Evolutionary conservation across 2,888 invertebrate genomes (phyloP), one percentile per base, ranked within the genome.

Genomic region (Oscheius myriophilus): DNA sequence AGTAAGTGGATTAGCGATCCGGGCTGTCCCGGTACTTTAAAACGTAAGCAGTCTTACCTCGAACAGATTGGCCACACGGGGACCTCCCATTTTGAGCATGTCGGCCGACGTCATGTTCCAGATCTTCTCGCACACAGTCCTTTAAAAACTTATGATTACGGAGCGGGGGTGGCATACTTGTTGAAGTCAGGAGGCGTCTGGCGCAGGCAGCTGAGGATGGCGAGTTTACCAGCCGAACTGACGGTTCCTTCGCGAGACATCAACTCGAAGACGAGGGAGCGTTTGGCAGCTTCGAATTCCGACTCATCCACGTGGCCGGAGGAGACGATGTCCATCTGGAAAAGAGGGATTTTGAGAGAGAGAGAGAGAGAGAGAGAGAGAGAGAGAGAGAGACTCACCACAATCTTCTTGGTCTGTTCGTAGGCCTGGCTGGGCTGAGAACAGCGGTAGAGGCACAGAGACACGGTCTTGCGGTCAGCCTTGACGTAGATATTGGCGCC

Each of bases 251-350:
- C 93, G 76, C 91, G 89, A 80, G 92, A 92, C 71, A 95, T 92
- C 61, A 93, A 91, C 85, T 93, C 92, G 87, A 92, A 95, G 73
- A 94, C 91, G n/a, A 93, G 90, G 18, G 93, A 93, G 85, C 93
- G 92, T 84, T 91, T 92, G 0, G 94, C 94, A 0, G 93, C 92
- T 80, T 92, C 92, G 81, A 94, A 90, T 69, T 94, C 89, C 51
- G 92, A 91, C 12, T 90, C 89, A 70, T 93, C 92, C 90, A 93
- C 92, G 63, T 90, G 52, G 21, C 72, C 89, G 1, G 86, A 85
- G 41, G 90, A 89, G 0, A 90, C 90, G 2, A 79, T 71, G 12
- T 78, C 74, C 53, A 55, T 71, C 79, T 79, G 69, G 57, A 73
- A 70, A 18, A 63, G 23, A 41, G 4, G 21, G 18, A 16, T 25